Conservation (phyloP, 2,797 vertebrate genomes). For the Distichodus sexfasciatus region DNA sequence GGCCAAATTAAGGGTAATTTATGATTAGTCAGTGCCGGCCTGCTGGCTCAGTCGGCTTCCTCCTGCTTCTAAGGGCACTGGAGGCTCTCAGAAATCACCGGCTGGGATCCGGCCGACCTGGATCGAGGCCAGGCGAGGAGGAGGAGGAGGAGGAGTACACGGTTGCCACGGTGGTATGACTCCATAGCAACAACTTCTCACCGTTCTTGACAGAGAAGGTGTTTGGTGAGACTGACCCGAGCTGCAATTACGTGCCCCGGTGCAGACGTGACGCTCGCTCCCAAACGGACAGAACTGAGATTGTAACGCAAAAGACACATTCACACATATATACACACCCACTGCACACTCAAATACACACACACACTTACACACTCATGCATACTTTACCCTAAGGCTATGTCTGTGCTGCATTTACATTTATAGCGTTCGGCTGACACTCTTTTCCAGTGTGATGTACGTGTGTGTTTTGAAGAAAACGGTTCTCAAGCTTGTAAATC, state of each 20-base stretch:
- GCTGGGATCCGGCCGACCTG: slow-evolving; percentile 4
- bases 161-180: slow-evolving; percentile 49
- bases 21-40: neutral
- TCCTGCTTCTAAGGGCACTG: neutral
- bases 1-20: slow-evolving; percentile 16
- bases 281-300: slow-evolving; percentile 12
- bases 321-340: too few species aligned
- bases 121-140: slow-evolving; percentile 5
- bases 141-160: slow-evolving; percentile 29
- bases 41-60: neutral
- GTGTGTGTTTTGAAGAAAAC: neutral
- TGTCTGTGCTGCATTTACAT: neutral
- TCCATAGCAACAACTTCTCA: slow-evolving; percentile 58
- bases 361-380: too few species aligned
- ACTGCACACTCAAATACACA: too few species aligned
- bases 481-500: neutral
- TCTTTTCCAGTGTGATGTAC: neutral
- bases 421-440: too few species aligned
- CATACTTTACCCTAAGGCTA: slow-evolving; percentile 2
- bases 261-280: slow-evolving; percentile 40
- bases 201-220: slow-evolving; percentile 51
- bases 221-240: slow-evolving; percentile 60
- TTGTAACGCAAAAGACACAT: slow-evolving; percentile 28
- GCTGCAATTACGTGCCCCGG: slow-evolving; percentile 64
- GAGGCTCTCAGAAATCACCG: slow-evolving; percentile 21